Percentiles rank a stretch among this genome's conserved stretches.
phyloP scores from a whole-genome alignment of 2,888 invertebrate genomes.

The Heteromurus nitidus region DNA sequence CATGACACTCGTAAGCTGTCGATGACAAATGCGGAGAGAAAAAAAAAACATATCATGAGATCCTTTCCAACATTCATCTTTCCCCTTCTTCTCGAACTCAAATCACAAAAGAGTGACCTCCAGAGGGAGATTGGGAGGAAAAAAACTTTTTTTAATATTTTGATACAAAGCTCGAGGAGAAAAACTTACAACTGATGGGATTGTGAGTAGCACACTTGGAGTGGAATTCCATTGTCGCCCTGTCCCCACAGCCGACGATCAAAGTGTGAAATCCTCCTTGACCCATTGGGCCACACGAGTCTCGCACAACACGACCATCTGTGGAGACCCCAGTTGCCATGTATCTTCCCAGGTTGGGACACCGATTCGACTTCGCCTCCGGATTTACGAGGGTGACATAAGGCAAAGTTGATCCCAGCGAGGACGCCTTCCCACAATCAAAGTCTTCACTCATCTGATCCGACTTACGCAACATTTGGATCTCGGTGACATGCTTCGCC shows the following conservation, averaged over 20 bases:
- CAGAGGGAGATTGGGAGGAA: slow-evolving; percentile 82
- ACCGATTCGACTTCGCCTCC: slow-evolving; percentile 75
- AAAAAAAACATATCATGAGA: slow-evolving; percentile 18
- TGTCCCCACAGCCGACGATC: slow-evolving; percentile 79
- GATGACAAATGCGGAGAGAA: slow-evolving; percentile 15
- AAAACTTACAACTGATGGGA: slow-evolving; percentile 73
- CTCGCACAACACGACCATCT: slow-evolving; percentile 75
- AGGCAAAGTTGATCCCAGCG: slow-evolving; percentile 60
- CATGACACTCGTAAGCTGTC: slow-evolving; percentile 83
- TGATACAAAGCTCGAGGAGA: not conserved
- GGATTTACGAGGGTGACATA: slow-evolving; percentile 69
- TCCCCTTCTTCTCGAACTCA: not conserved
- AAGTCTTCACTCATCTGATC: slow-evolving; percentile 59
- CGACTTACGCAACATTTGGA: slow-evolving; percentile 76
- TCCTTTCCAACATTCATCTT: not conserved
- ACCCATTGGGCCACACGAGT: slow-evolving; percentile 75
- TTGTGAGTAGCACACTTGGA: slow-evolving; percentile 73
- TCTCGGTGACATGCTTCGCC: slow-evolving; percentile 83
- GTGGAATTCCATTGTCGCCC: slow-evolving; percentile 75
- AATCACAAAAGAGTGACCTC: slow-evolving; percentile 75
- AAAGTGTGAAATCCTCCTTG: slow-evolving; percentile 75
- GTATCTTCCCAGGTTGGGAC: slow-evolving; percentile 81
- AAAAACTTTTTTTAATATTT: not conserved
- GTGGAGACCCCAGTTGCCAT: slow-evolving; percentile 78
- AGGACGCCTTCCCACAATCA: slow-evolving; percentile 77